These are phyloP conservation scores for Pristis pectinata DNA, from an alignment of 2,797 vertebrate genomes.

Conservation along the genomic window DNA sequence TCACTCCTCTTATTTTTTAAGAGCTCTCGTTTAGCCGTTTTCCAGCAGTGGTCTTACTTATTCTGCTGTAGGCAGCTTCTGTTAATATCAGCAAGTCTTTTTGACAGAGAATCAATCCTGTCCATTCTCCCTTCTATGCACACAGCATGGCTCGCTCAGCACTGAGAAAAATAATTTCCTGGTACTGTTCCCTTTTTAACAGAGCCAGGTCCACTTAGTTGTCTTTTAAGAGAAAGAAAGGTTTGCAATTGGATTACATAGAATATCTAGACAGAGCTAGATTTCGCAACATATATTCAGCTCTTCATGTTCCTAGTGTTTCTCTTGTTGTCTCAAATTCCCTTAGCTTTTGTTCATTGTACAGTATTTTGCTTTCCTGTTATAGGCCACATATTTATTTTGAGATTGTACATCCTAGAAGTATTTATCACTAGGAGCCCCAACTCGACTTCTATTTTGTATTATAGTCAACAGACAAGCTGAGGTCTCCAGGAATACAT, in stretches of 20 bases:
- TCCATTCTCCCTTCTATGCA: neutral
- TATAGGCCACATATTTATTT: neutral
- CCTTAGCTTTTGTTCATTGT: neutral
- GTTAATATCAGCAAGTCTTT: constrained; percentile 27
- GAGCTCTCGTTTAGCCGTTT: neutral
- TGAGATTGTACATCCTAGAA: neutral
- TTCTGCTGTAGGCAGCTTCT: neutral
- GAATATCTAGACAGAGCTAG: neutral
- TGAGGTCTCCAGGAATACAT: neutral
- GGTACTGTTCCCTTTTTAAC: neutral
- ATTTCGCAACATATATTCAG: neutral
- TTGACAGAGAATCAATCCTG: neutral
- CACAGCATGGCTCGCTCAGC: neutral
- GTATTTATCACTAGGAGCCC: too few relatives aligned
- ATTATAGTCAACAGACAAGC: neutral
- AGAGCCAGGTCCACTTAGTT: neutral
- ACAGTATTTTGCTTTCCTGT: neutral
- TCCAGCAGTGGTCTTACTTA: neutral
- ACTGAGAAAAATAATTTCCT: neutral
- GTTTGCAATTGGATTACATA: neutral
- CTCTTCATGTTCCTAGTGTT: too few relatives aligned
- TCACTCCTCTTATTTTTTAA: neutral
- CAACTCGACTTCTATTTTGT: neutral
- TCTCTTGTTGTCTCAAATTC: neutral
- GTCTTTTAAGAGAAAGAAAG: neutral